Evolutionary conservation across 2,888 invertebrate species (phyloP).

Genomic region (Biston betularia): DNA sequence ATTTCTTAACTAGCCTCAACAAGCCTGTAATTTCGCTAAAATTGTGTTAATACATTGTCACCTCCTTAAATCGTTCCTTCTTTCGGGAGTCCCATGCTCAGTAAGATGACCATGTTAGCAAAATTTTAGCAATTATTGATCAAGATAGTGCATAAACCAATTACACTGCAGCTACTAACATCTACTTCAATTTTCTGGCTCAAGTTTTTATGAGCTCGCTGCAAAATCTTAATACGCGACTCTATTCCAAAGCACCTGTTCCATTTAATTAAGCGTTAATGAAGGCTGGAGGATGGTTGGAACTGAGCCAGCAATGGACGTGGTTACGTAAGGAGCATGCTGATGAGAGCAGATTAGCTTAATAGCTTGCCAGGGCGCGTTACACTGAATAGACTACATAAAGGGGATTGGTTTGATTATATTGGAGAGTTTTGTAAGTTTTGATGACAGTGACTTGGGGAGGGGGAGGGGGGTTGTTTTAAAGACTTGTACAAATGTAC

Average conservation of each 20-base stretch:
- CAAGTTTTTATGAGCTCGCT: neutral
- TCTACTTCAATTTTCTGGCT: neutral
- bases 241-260: conserved; percentile 27
- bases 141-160: no score
- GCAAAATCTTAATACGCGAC: conserved; percentile 22
- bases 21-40: no score
- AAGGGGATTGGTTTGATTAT: conserved; percentile 3
- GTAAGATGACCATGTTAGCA: no score
- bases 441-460: no score
- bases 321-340: conserved; percentile 25
- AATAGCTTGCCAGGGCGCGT: conserved; percentile 19
- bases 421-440: neutral
- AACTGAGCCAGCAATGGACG: conserved; percentile 27
- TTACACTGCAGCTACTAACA: neutral
- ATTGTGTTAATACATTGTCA: no score
- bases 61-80: no score
- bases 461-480: no score
- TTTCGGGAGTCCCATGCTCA: no score
- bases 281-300: conserved; percentile 25
- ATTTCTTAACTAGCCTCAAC: no score
- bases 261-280: conserved; percentile 37
- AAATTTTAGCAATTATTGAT: no score
- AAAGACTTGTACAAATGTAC: no score
- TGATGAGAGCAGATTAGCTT: conserved; percentile 33
- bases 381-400: conserved; percentile 20